These are phyloP conservation scores for Daubentonia madagascariensis DNA, from an alignment of 2,113 vertebrate genomes.

Conservation along the genomic window DNA sequence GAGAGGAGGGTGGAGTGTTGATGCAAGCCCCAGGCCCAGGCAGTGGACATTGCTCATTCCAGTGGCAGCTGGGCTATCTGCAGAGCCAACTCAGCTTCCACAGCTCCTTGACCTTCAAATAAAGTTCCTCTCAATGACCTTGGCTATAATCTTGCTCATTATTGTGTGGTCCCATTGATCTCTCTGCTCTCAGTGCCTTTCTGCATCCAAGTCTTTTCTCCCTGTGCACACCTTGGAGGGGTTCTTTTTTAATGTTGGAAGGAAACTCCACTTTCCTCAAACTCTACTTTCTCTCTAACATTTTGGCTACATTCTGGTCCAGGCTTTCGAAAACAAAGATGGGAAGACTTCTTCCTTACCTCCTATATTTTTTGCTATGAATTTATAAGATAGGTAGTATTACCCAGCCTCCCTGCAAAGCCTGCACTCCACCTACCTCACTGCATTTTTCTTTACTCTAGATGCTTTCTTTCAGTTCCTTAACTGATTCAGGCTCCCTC, in stretches of 20 bases:
- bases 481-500: background rate
- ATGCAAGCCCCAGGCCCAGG: background rate
- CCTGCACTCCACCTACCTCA: background rate
- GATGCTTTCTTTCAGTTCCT: background rate
- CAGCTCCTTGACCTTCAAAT: background rate
- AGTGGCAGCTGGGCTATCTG: fast-evolving
- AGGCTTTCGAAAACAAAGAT: background rate
- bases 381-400: background rate
- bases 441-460: background rate
- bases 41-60: background rate
- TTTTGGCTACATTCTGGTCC: background rate
- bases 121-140: background rate
- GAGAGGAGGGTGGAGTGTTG: fast-evolving
- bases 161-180: too few species aligned
- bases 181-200: background rate
- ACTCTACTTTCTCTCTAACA: background rate
- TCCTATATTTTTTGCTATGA: background rate
- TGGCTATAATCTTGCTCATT: background rate
- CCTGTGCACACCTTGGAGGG: background rate
- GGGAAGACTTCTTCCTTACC: background rate
- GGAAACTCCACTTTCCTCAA: background rate
- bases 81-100: background rate
- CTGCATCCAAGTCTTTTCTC: background rate
- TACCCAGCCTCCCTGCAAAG: background rate
- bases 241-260: background rate